Conservation (phyloP, 2,797 vertebrate species). For the Avahi laniger region DNA sequence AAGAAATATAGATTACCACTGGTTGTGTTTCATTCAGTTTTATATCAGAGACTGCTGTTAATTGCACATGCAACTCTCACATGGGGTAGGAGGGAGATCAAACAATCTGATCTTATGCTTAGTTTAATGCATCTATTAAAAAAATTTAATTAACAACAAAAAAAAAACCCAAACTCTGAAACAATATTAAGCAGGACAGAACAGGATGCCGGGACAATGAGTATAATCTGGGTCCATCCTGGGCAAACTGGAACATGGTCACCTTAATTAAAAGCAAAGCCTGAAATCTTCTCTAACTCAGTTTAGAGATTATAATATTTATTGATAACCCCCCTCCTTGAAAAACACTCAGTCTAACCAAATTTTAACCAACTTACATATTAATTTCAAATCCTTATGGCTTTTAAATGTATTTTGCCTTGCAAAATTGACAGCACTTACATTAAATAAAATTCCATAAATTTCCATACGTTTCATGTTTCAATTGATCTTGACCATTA, state of each 20-base stretch:
- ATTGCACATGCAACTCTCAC: not conserved
- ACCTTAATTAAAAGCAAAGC: not conserved
- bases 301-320: not conserved
- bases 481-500: constrained; percentile 69
- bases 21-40: not conserved
- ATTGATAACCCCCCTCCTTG: not conserved
- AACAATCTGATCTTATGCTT: not conserved
- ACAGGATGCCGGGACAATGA: not conserved
- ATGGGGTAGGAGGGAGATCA: accelerated
- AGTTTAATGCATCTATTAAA: not conserved
- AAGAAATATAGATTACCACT: not conserved
- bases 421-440: constrained; percentile 70
- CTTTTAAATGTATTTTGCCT: constrained; percentile 56
- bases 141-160: not conserved
- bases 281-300: not conserved
- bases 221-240: not conserved
- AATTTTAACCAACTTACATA: constrained; percentile 48
- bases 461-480: constrained; percentile 76
- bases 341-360: constrained; percentile 38
- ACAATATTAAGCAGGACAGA: not conserved
- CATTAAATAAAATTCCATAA: constrained; percentile 64
- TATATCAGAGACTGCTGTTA: not conserved
- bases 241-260: not conserved
- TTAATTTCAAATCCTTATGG: constrained; percentile 65
- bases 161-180: not conserved